Evolutionary conservation across 2,888 invertebrate species (phyloP).

Genomic region (Augiades crinisus): DNA sequence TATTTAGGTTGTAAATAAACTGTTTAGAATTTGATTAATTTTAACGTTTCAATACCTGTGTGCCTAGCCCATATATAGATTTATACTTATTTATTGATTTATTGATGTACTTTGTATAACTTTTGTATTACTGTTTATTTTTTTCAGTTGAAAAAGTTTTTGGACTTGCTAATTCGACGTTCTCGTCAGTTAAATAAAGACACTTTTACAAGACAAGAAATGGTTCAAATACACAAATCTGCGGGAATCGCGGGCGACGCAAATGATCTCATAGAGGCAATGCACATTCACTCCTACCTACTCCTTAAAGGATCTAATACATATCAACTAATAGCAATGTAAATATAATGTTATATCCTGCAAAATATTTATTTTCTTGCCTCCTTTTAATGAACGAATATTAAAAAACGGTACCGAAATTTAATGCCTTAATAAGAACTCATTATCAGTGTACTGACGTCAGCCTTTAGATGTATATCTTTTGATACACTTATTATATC

Average conservation of each 20-base stretch:
- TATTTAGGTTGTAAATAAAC: no score
- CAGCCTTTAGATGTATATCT: no score
- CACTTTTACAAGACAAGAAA: conserved; percentile 88
- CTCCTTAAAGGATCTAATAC: conserved; percentile 89
- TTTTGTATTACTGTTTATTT: neutral
- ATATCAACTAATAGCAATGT: conserved; percentile 82
- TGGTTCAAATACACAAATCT: conserved; percentile 86
- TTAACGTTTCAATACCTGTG: no score
- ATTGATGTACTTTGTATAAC: no score
- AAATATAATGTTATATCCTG: conserved; percentile 30
- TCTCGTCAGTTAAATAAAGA: conserved; percentile 85
- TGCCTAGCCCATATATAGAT: no score
- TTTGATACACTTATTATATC: no score
- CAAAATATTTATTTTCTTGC: neutral
- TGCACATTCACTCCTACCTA: conserved; percentile 93
- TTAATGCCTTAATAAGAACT: neutral
- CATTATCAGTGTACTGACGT: neutral
- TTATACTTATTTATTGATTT: no score
- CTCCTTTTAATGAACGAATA: conserved; percentile 4
- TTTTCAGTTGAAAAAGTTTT: conserved; percentile 86
- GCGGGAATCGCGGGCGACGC: conserved; percentile 86
- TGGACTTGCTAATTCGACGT: conserved; percentile 84
- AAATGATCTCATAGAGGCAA: conserved; percentile 85
- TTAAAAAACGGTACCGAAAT: conserved; percentile 1
- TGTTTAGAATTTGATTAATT: no score